These are phyloP conservation scores for Neodiprion lecontei DNA, from an alignment of 1,140 invertebrate species.

Conservation along the genomic window DNA sequence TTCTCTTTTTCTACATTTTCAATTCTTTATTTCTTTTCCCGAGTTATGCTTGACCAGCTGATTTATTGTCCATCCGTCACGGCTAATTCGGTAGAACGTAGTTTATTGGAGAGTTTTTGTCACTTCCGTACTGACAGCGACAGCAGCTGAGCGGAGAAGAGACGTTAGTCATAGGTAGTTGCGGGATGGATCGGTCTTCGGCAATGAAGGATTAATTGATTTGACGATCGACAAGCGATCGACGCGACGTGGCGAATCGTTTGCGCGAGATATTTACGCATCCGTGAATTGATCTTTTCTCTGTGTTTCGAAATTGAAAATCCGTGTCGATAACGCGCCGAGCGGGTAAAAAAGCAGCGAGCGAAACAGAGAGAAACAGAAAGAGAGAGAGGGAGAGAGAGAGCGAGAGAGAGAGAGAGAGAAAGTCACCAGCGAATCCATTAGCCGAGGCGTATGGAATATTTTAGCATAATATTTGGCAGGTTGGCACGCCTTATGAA, in stretches of 20 bases:
- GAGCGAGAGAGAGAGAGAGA: not conserved
- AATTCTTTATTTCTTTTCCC: no score
- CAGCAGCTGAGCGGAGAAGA: no score
- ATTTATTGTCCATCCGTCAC: no score
- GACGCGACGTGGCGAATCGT: not conserved
- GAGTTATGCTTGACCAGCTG: no score
- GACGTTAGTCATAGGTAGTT: not conserved
- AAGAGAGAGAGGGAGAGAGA: not conserved
- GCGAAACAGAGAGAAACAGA: not conserved
- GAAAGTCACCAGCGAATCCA: constrained; percentile 38
- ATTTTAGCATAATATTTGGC: constrained; percentile 56
- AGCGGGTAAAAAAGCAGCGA: not conserved
- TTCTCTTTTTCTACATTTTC: no score
- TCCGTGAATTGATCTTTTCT: constrained; percentile 16
- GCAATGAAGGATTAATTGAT: constrained; percentile 7
- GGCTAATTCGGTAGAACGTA: no score
- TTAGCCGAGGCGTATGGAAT: constrained; percentile 44
- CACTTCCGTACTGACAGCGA: no score
- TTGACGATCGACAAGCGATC: not conserved
- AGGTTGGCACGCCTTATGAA: constrained; percentile 51
- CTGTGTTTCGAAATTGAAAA: constrained; percentile 2
- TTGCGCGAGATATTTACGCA: constrained; percentile 8
- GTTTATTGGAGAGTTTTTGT: no score
- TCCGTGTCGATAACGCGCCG: not conserved
- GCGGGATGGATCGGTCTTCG: not conserved